phyloP scores from a whole-genome alignment of 1,140 invertebrate genomes.

The Zelostemma sp. region DNA sequence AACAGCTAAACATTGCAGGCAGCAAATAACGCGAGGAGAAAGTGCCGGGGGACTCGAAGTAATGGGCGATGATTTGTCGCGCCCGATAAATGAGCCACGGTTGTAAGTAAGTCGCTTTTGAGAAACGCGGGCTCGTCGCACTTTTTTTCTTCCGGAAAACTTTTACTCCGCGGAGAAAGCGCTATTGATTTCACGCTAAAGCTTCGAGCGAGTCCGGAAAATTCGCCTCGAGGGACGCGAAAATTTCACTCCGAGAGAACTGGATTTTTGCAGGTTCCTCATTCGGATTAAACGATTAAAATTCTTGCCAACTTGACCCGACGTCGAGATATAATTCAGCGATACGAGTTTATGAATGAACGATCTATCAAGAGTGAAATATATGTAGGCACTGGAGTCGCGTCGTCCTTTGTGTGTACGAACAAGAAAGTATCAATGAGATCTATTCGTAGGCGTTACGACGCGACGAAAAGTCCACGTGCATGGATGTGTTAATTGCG shows the following conservation, averaged over 20 bases:
- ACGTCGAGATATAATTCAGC: background rate
- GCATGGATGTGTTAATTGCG: slow-evolving; percentile 38
- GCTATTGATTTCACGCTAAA: slow-evolving; percentile 23
- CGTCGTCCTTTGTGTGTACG: background rate
- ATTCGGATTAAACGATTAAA: too few relatives aligned
- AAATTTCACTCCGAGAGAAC: too few relatives aligned
- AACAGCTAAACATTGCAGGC: slow-evolving; percentile 10
- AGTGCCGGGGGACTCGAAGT: too few relatives aligned
- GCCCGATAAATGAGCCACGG: slow-evolving; percentile 23
- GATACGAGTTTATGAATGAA: slow-evolving; percentile 3
- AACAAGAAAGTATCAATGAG: background rate
- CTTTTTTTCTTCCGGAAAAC: slow-evolving; percentile 9
- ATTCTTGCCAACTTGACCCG: too few relatives aligned
- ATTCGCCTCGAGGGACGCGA: background rate
- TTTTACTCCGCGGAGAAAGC: slow-evolving; percentile 45
- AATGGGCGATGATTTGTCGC: slow-evolving; percentile 21
- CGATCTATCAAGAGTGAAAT: background rate
- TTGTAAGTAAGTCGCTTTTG: slow-evolving; percentile 9
- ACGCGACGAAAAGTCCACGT: slow-evolving; percentile 26
- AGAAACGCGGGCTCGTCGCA: background rate
- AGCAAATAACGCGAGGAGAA: slow-evolving; percentile 20
- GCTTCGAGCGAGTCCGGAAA: background rate
- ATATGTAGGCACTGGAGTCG: background rate
- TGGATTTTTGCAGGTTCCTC: too few relatives aligned
- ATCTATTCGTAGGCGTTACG: slow-evolving; percentile 19